Evolutionary conservation across 2,888 invertebrate species (phyloP).

Genomic region (Phalera bucephala): DNA sequence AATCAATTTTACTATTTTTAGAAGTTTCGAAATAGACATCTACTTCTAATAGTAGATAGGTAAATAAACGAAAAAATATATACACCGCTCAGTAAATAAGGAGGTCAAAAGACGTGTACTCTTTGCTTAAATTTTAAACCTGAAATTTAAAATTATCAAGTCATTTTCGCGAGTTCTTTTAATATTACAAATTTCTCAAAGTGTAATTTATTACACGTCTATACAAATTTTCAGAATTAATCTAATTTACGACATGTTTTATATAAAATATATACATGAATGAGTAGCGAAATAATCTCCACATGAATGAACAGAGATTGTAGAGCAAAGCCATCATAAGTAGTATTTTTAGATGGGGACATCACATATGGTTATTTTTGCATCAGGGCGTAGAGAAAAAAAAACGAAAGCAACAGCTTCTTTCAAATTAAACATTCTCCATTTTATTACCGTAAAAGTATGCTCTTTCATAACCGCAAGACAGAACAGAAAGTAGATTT

Average conservation of each 20-base stretch:
- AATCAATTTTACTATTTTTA: conserved; percentile 9
- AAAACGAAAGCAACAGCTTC: conserved; percentile 49
- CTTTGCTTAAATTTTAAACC: conserved; percentile 34
- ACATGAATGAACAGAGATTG: conserved; percentile 20
- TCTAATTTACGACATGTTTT: background rate
- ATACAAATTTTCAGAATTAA: background rate
- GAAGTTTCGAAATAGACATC: conserved; percentile 14
- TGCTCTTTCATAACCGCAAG: conserved; percentile 16
- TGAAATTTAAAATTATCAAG: conserved; percentile 27
- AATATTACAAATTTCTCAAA: background rate
- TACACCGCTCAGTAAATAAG: conserved; percentile 36
- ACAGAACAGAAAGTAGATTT: conserved; percentile 27
- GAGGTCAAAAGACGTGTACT: conserved; percentile 47
- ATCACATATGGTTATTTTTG: conserved; percentile 62
- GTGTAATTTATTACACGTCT: background rate
- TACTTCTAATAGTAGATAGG: conserved; percentile 19
- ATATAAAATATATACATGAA: background rate
- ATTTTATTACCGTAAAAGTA: conserved; percentile 32
- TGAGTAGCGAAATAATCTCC: background rate
- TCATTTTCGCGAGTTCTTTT: conserved; percentile 11
- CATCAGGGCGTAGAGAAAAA: conserved; percentile 44
- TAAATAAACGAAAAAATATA: conserved; percentile 33
- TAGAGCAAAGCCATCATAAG: conserved; percentile 26
- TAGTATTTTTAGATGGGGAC: conserved; percentile 35
- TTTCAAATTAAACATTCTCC: conserved; percentile 39